Evolutionary conservation across 2,113 vertebrate species (phyloP).

Genomic region (Shinisaurus crocodilurus): DNA sequence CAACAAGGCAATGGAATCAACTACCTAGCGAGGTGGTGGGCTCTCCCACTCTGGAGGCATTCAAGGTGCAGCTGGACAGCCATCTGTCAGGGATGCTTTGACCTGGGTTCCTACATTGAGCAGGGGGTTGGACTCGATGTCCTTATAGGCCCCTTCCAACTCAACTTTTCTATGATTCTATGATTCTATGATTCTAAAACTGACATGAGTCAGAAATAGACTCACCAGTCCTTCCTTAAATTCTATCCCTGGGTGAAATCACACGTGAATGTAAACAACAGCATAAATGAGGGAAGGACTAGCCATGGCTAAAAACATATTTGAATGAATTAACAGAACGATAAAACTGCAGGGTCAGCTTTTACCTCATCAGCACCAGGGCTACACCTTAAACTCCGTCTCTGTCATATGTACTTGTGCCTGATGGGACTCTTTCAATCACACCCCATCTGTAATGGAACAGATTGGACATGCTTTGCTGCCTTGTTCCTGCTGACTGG

Average conservation of each 20-base stretch:
- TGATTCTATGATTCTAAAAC: no score
- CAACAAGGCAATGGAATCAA: no score
- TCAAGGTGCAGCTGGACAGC: no score
- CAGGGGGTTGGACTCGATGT: no score
- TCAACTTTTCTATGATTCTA: no score
- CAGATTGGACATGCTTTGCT: background rate
- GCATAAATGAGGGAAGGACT: background rate
- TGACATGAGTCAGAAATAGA: no score
- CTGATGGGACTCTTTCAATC: background rate
- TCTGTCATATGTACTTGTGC: background rate
- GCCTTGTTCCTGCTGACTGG: background rate
- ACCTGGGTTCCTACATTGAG: no score
- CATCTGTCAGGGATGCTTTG: no score
- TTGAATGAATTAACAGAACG: constrained; percentile 6
- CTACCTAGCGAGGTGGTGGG: no score
- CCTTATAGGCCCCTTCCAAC: no score
- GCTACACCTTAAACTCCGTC: background rate
- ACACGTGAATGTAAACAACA: background rate
- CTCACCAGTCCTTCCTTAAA: no score
- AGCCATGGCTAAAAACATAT: background rate
- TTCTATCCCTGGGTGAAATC: background rate
- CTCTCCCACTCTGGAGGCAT: no score
- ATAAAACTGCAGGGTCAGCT: background rate
- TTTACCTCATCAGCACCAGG: background rate
- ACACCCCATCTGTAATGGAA: background rate